Conservation (phyloP, 1,140 invertebrate species). For the Condylostylus longicornis region DNA sequence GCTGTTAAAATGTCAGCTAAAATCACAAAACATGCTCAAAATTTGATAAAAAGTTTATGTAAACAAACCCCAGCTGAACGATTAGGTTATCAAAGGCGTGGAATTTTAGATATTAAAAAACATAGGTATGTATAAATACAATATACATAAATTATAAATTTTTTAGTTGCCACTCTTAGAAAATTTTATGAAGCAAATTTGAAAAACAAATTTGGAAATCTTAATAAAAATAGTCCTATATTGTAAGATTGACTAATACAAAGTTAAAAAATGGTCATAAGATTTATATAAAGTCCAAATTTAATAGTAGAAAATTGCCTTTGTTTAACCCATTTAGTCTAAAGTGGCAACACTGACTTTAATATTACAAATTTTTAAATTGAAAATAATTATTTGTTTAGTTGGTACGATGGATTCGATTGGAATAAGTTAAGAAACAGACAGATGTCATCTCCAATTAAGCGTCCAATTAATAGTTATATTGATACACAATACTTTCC, state of each 20-base stretch:
- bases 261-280: too few species aligned
- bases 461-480: conserved; percentile 51
- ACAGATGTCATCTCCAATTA: conserved; percentile 55
- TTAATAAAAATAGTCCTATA: too few species aligned
- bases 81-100: conserved; percentile 80
- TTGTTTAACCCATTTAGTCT: too few species aligned
- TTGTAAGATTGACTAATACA: too few species aligned
- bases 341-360: too few species aligned
- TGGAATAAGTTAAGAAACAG: conserved; percentile 67
- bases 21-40: conserved; percentile 61
- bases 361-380: conserved; percentile 10
- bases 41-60: conserved; percentile 78
- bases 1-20: conserved; percentile 67
- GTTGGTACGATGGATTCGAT: conserved; percentile 89
- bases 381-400: conserved; percentile 26
- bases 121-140: conserved; percentile 71
- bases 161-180: conserved; percentile 16
- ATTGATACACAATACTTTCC: conserved; percentile 52
- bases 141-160: conserved; percentile 20
- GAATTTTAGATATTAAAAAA: conserved; percentile 81
- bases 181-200: too few species aligned
- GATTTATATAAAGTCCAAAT: too few species aligned
- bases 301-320: too few species aligned
- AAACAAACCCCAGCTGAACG: conserved; percentile 78
- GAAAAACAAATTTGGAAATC: too few species aligned